Conservation (phyloP, 2,113 vertebrate species). For the Hiodon tergisus region DNA sequence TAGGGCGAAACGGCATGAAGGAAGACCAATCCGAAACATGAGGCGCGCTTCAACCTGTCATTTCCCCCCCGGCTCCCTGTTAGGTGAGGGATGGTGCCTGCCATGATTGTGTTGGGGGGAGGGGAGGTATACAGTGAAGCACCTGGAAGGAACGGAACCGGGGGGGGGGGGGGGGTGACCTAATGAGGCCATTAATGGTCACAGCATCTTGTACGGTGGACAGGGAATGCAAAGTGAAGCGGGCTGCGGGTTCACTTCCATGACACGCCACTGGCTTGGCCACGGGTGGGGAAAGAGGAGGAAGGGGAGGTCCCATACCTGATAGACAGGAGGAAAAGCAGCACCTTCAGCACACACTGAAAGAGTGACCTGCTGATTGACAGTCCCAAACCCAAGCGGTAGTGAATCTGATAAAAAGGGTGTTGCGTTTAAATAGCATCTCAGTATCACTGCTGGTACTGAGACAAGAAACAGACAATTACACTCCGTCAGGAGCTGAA, state of each 20-base stretch:
- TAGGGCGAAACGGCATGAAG: background rate
- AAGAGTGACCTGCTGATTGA: no score
- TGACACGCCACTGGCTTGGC: background rate
- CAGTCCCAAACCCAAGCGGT: background rate
- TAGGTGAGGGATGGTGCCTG: background rate
- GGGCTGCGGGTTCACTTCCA: background rate
- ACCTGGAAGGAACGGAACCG: background rate
- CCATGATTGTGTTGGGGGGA: background rate
- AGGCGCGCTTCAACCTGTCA: background rate
- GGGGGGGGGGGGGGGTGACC: background rate
- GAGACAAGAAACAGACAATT: slow-evolving; percentile 4
- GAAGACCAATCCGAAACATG: background rate
- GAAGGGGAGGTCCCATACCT: background rate
- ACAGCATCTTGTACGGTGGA: background rate
- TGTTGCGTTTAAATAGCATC: background rate
- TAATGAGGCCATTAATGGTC: slow-evolving; percentile 15
- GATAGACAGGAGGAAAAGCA: background rate
- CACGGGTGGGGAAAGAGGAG: background rate
- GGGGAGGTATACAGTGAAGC: background rate
- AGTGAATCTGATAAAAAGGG: background rate
- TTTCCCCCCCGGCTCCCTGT: background rate
- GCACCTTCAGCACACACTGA: no score
- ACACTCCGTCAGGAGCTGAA: background rate
- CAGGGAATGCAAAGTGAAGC: background rate
- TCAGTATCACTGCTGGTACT: background rate